Evolutionary conservation across 2,888 invertebrate species (phyloP).

Genomic region (Amiota mariae): DNA sequence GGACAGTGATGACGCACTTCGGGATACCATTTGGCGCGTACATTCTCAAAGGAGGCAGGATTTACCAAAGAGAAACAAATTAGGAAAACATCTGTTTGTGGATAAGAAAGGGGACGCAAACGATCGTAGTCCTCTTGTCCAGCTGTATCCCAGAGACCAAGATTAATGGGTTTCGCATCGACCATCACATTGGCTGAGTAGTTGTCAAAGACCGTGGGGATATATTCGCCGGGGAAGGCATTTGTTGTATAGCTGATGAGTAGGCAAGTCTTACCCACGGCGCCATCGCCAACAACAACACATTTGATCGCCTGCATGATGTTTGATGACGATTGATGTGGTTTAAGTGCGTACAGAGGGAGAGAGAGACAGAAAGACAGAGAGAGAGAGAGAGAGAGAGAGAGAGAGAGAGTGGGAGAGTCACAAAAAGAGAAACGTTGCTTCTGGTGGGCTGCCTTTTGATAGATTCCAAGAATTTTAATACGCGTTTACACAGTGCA

Average conservation of each 20-base stretch:
- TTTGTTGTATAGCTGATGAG: constrained; percentile 72
- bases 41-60: constrained; percentile 72
- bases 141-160: constrained; percentile 72
- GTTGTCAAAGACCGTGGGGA: constrained; percentile 72
- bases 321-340: not conserved
- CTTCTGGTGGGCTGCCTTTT: not conserved
- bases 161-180: constrained; percentile 71
- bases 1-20: constrained; percentile 72
- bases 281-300: constrained; percentile 72
- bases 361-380: not conserved
- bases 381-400: not conserved
- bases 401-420: not conserved
- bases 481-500: constrained; percentile 16
- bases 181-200: constrained; percentile 73
- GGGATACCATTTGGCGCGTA: constrained; percentile 72
- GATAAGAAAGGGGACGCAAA: constrained; percentile 69
- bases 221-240: constrained; percentile 71
- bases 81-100: constrained; percentile 71
- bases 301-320: constrained; percentile 72
- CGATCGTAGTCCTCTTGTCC: constrained; percentile 72
- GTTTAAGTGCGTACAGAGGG: not conserved
- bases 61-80: constrained; percentile 72
- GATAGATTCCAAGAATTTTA: constrained; percentile 14
- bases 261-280: constrained; percentile 71
- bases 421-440: too few species aligned